Evolutionary conservation across 2,797 vertebrate species (phyloP).

Genomic region (Ptychadena robeensis): DNA sequence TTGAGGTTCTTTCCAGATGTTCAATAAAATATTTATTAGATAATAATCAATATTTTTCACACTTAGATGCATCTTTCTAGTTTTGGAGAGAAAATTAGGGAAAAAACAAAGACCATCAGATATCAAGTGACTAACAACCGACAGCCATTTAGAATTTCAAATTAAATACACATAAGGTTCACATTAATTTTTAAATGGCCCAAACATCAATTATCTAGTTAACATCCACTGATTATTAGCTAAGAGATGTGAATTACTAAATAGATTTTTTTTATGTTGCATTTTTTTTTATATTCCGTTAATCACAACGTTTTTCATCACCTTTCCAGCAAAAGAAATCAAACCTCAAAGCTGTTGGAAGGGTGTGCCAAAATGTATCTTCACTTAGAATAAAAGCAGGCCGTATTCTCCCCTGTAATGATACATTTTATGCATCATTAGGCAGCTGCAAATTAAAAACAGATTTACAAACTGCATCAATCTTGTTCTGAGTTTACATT

Average conservation of each 20-base stretch:
- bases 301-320: background rate
- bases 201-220: background rate
- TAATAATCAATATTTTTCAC: too few relatives aligned
- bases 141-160: too few relatives aligned
- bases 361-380: background rate
- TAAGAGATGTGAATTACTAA: background rate
- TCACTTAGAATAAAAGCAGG: background rate
- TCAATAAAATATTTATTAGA: too few relatives aligned
- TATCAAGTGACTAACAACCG: too few relatives aligned
- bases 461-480: background rate
- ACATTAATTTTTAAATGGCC: background rate
- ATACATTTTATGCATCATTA: background rate
- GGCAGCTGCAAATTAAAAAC: background rate
- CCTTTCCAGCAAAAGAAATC: background rate
- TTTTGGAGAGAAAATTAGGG: too few relatives aligned
- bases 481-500: background rate
- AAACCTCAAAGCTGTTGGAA: background rate
- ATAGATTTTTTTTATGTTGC: background rate
- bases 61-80: too few relatives aligned
- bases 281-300: background rate
- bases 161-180: too few relatives aligned
- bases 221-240: background rate
- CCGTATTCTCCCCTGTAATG: background rate
- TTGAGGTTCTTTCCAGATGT: too few relatives aligned
- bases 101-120: too few relatives aligned